Conservation (phyloP, 2,797 vertebrate genomes). For the Bradypus variegatus region DNA sequence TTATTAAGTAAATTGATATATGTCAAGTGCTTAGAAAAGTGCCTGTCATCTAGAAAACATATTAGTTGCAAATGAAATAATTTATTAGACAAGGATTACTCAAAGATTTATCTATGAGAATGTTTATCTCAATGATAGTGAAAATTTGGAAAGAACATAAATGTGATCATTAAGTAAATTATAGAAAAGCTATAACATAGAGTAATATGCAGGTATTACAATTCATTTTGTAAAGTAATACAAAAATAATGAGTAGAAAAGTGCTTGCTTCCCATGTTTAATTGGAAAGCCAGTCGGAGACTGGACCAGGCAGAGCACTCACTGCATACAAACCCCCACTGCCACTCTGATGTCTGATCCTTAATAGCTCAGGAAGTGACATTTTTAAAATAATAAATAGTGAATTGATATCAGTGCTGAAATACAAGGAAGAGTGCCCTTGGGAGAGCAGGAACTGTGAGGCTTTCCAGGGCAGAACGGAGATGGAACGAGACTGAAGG, state of each 20-base stretch:
- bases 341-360: not conserved
- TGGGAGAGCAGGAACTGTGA: too few species aligned
- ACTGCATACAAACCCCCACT: not conserved
- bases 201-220: not conserved
- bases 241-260: not conserved
- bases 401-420: too few species aligned
- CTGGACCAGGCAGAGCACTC: not conserved
- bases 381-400: too few species aligned
- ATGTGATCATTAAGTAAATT: too few species aligned
- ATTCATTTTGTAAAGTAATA: too few species aligned
- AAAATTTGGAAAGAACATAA: not conserved
- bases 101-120: not conserved
- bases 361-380: too few species aligned
- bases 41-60: not conserved
- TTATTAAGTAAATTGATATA: too few species aligned
- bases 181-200: not conserved
- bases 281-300: not conserved
- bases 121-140: not conserved
- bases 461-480: too few species aligned
- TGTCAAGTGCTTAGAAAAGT: too few species aligned
- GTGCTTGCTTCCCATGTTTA: not conserved
- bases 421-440: too few species aligned
- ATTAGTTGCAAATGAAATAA: too few species aligned
- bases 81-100: not conserved
- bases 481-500: too few species aligned